Base-by-base conservation (phyloP, 2,113 vertebrate species). In the Indicator maculatus region DNA sequence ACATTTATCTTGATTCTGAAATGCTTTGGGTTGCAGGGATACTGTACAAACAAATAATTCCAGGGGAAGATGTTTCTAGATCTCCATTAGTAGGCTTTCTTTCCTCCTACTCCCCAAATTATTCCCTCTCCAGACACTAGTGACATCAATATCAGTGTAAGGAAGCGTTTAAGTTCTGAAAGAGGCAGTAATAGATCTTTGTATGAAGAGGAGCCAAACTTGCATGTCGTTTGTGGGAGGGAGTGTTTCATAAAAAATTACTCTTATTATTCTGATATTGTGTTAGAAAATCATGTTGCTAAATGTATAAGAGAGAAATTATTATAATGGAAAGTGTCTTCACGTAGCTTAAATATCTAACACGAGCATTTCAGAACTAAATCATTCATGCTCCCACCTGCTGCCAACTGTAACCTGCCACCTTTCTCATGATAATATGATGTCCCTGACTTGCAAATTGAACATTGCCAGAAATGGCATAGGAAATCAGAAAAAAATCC, bases 391-490 rank as follows among this genome's bases (percentile, higher is more conserved):
- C 90, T 97, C 94, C 97, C 90, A 97, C 96, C 76, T 97, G 94
- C 96, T 97, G 96, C 95, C 94, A 97, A 53, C 70, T 83, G 36
- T 89, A 94, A 90, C 92, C 66, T 92, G 70, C 87, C 78, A 76
- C 50, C 90, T 96, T 97, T 97, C 96, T 97, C 58, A 95, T 96
- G 96, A 70, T 95, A 96, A 97, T 92, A 53, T 30, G 65, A 82
- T 71, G 83, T 70, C 83, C 80, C 88, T 89, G 85, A 94, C 73
- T 95, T 93, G 95, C 88, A 92, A 83, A 93, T 61, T 60, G 89
- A 91, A 56, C 12, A 86, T 94, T 86, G 86, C 66, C 83, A 87
- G 58, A 81, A 85, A 64, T 23, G 69, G 80, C 79, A 84, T 76
- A 91, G 94, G 92, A 94, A 95, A 85, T 60, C 1, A 9, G 45